Evolutionary conservation across 2,113 vertebrate species (phyloP).

Genomic region (Himantopus leucocephalus): DNA sequence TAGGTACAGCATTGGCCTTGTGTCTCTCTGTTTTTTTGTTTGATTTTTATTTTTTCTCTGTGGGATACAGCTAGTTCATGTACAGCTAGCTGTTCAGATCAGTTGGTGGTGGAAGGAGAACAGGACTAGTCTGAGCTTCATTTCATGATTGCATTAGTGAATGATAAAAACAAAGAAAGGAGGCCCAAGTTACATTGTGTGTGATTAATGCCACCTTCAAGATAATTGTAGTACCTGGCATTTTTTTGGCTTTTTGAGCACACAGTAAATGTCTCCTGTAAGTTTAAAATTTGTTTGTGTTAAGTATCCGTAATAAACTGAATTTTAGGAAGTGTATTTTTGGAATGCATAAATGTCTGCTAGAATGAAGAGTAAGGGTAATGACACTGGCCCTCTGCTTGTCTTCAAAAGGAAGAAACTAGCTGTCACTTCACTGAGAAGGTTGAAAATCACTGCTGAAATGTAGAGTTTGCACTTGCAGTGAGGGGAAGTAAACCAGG

Average conservation of each 20-base stretch:
- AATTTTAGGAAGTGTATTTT: background rate
- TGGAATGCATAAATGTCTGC: background rate
- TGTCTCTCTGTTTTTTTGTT: background rate
- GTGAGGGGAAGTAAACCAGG: background rate
- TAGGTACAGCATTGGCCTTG: background rate
- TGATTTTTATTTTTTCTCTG: background rate
- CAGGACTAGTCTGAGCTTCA: background rate
- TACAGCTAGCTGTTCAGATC: background rate
- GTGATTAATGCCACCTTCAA: background rate
- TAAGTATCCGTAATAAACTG: background rate
- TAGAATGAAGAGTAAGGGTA: background rate
- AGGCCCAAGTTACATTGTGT: background rate
- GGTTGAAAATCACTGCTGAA: background rate
- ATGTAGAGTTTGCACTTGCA: background rate
- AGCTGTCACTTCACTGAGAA: background rate
- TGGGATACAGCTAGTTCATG: background rate
- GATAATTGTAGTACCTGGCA: background rate
- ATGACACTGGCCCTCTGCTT: background rate
- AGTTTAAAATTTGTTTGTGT: background rate
- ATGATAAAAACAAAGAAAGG: background rate
- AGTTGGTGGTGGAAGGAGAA: background rate
- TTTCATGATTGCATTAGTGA: background rate
- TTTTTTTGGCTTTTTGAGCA: background rate
- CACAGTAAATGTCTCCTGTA: background rate
- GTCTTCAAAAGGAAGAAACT: background rate